Percentiles rank a stretch among this genome's conserved stretches.
Evolutionary conservation across 2,888 invertebrate genomes (phyloP).

Genomic region (Prenolepis imparis): DNA sequence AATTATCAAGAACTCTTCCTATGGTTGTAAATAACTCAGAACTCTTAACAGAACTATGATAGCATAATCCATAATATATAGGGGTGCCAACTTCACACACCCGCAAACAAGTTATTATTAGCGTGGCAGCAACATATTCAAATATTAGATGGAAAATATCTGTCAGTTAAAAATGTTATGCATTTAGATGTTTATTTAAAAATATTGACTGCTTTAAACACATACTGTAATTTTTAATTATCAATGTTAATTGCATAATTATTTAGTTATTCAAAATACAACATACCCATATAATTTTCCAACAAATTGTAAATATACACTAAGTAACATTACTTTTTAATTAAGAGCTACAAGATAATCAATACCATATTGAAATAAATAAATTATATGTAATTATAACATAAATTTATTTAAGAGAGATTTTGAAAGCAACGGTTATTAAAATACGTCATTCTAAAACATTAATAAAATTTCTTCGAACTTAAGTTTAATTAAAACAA

Average conservation of each 20-base stretch:
- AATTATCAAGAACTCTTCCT: too few relatives aligned
- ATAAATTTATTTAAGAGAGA: neutral
- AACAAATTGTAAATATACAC: neutral
- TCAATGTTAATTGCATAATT: neutral
- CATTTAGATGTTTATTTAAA: neutral
- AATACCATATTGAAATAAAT: neutral
- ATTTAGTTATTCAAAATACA: neutral
- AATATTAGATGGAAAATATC: neutral
- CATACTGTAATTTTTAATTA: neutral
- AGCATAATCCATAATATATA: too few relatives aligned
- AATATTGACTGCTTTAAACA: neutral
- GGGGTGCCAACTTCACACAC: too few relatives aligned
- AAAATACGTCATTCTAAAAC: neutral
- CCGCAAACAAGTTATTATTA: neutral
- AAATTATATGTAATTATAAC: neutral
- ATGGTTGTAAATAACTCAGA: too few relatives aligned
- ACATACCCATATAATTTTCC: neutral
- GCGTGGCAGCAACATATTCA: neutral
- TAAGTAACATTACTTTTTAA: neutral
- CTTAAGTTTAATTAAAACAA: neutral
- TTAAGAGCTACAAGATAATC: neutral
- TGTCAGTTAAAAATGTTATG: neutral
- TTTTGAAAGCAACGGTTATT: neutral
- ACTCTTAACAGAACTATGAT: too few relatives aligned
- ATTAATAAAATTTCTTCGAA: neutral